Evolutionary conservation across 2,797 vertebrate species (phyloP).

Genomic region (Hippopotamyrus pictus): DNA sequence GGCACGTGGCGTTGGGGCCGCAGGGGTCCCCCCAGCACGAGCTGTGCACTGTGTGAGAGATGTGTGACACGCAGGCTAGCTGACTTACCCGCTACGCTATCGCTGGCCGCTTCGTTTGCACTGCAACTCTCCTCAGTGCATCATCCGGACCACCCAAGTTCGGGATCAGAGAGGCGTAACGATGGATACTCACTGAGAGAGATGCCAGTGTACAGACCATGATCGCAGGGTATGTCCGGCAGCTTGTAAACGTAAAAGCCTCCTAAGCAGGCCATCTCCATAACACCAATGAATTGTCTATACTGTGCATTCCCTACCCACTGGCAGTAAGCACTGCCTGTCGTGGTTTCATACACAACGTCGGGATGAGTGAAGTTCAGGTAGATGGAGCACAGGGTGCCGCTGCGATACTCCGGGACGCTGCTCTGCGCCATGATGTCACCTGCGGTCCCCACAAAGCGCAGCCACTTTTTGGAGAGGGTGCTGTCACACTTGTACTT

Average conservation of each 20-base stretch:
- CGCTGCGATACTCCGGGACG: fast-evolving
- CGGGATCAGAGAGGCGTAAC: background rate
- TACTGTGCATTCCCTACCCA: background rate
- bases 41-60: conserved; percentile 34
- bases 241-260: conserved; percentile 8
- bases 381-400: fast-evolving
- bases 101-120: too few relatives aligned
- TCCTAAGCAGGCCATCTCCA: background rate
- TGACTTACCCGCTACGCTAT: background rate
- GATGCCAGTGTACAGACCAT: background rate
- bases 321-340: background rate
- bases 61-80: background rate
- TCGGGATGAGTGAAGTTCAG: background rate
- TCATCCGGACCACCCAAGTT: background rate
- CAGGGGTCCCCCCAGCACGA: conserved; percentile 30
- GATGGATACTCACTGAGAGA: background rate
- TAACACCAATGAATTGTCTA: background rate
- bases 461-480: conserved; percentile 28
- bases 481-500: background rate
- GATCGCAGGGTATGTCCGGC: fast-evolving
- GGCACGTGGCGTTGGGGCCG: conserved; percentile 40
- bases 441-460: conserved; percentile 45
- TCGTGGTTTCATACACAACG: background rate
- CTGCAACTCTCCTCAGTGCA: background rate
- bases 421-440: conserved; percentile 12